These are phyloP conservation scores for Austrofundulus limnaeus DNA, from an alignment of 2,113 vertebrate genomes.

Conservation along the genomic window DNA sequence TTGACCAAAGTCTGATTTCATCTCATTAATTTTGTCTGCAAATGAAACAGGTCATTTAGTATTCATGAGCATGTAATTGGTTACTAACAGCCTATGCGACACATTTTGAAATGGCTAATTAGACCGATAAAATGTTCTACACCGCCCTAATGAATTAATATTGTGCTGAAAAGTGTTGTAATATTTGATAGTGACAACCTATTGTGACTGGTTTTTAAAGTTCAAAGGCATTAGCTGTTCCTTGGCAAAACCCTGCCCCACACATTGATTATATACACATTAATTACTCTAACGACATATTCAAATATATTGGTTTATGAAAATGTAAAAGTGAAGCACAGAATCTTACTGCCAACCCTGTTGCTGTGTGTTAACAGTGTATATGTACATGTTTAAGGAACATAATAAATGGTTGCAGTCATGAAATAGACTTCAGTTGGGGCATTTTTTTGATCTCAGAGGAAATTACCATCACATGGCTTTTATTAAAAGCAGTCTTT, in stretches of 20 bases:
- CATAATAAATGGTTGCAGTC: no score
- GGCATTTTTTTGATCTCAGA: background rate
- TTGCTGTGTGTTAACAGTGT: no score
- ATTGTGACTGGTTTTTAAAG: slow-evolving; percentile 5
- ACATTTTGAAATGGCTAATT: slow-evolving; percentile 37
- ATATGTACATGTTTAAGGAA: no score
- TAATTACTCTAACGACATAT: background rate
- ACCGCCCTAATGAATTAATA: slow-evolving; percentile 17
- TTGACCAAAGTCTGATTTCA: slow-evolving; percentile 25
- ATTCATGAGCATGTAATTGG: slow-evolving; percentile 43
- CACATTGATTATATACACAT: background rate
- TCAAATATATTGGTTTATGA: background rate
- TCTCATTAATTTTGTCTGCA: slow-evolving; percentile 14
- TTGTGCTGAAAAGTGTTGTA: slow-evolving; percentile 12
- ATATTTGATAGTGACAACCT: slow-evolving; percentile 19
- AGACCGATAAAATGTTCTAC: slow-evolving; percentile 30
- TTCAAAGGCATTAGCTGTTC: no score
- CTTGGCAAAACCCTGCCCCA: background rate
- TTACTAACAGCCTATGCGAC: slow-evolving; percentile 36
- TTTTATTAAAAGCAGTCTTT: background rate
- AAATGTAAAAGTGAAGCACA: background rate
- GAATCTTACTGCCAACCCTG: background rate
- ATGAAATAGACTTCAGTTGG: no score
- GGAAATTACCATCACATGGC: background rate
- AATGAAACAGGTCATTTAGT: slow-evolving; percentile 33